phyloP scores from a whole-genome alignment of 2,888 invertebrate genomes.

The Smittia sp. region DNA sequence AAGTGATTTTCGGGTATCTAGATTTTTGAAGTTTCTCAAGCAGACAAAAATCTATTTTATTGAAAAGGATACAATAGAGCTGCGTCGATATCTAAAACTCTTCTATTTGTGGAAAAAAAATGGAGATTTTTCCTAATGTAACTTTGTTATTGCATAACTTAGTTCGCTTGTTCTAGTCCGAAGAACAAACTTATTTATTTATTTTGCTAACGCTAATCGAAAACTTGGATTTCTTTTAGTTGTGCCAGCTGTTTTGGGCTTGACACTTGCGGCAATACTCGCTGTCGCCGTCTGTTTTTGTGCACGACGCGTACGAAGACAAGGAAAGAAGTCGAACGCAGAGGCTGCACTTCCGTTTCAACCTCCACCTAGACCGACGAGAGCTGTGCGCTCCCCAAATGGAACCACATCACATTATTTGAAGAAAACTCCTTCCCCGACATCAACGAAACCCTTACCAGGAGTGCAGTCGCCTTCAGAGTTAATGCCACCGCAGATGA shows the following conservation, averaged over 20 bases:
- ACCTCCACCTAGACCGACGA: constrained; percentile 69
- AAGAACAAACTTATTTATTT: too few relatives aligned
- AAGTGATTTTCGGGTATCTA: too few relatives aligned
- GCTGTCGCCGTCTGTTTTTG: constrained; percentile 52
- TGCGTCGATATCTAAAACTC: too few relatives aligned
- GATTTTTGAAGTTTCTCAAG: too few relatives aligned
- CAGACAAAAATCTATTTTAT: too few relatives aligned
- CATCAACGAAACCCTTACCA: constrained; percentile 58
- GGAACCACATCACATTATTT: constrained; percentile 76
- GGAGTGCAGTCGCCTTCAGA: constrained; percentile 42
- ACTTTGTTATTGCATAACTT: too few relatives aligned
- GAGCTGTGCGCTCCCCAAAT: constrained; percentile 82
- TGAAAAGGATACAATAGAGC: too few relatives aligned
- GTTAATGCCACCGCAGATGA: constrained; percentile 24
- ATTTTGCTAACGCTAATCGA: too few relatives aligned
- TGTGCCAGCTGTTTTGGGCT: constrained; percentile 52
- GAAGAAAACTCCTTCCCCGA: constrained; percentile 91
- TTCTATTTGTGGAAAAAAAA: too few relatives aligned
- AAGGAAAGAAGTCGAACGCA: constrained; percentile 52
- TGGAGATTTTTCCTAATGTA: too few relatives aligned
- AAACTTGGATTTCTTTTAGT: constrained; percentile 45
- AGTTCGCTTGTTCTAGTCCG: too few relatives aligned
- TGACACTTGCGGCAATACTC: constrained; percentile 52
- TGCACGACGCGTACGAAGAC: constrained; percentile 50
- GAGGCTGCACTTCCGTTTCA: constrained; percentile 62